Evolutionary conservation across 1,140 invertebrate species (phyloP).

Genomic region (fruit fly (Drosophila melanogaster)): DNA sequence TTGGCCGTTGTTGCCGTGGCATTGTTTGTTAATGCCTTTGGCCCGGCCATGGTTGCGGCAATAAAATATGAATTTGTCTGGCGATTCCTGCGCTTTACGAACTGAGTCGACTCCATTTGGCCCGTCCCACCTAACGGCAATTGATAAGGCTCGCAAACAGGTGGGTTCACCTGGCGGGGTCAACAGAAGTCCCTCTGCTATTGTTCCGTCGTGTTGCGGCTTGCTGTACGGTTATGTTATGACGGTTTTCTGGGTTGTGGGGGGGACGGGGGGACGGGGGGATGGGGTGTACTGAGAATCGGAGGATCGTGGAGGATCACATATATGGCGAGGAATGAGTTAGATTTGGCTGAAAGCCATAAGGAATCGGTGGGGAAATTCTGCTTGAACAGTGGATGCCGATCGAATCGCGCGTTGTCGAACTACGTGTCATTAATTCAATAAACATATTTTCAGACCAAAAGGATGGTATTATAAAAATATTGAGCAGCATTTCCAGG

Average conservation of each 20-base stretch:
- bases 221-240: constrained; percentile 30
- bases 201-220: constrained; percentile 41
- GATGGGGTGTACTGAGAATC: constrained; percentile 1
- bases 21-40: constrained; percentile 76
- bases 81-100: constrained; percentile 47
- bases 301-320: background rate
- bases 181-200: constrained; percentile 55
- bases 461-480: background rate
- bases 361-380: constrained; percentile 20
- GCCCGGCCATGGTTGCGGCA: constrained; percentile 60
- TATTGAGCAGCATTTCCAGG: background rate
- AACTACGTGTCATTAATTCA: constrained; percentile 3
- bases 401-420: constrained; percentile 13
- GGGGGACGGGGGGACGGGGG: no score
- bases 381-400: background rate
- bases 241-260: constrained; percentile 20
- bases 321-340: constrained; percentile 31
- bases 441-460: no score
- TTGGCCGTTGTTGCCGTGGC: constrained; percentile 45
- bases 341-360: constrained; percentile 14
- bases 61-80: constrained; percentile 82
- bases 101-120: constrained; percentile 32
- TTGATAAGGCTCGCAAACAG: constrained; percentile 61
- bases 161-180: constrained; percentile 64
- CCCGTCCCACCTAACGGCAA: constrained; percentile 59